Conservation (phyloP, 2,797 vertebrate species). For the Pagetopsis macropterus region DNA sequence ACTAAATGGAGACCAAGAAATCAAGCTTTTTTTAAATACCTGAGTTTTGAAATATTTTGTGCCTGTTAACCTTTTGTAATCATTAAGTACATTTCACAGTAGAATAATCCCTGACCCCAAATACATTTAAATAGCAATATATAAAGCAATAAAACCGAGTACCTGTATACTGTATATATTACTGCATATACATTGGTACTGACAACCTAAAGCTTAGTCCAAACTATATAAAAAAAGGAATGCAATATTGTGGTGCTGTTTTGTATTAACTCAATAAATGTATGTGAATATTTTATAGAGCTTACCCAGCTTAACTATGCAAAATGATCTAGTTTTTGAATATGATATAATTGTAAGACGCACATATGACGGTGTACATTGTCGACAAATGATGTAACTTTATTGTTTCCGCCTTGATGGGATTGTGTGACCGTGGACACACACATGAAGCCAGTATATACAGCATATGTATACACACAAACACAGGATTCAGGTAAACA, state of each 20-base stretch:
- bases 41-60: slow-evolving; percentile 45
- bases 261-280: slow-evolving; percentile 69
- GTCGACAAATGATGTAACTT: slow-evolving; percentile 55
- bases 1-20: not conserved
- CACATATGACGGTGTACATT: slow-evolving; percentile 61
- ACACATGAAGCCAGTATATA: slow-evolving; percentile 62
- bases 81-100: slow-evolving; percentile 21
- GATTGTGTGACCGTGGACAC: slow-evolving; percentile 39
- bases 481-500: slow-evolving; percentile 57
- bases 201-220: slow-evolving; percentile 63
- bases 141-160: slow-evolving; percentile 66
- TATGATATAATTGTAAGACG: slow-evolving; percentile 64
- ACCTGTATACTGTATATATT: slow-evolving; percentile 68
- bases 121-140: slow-evolving; percentile 48
- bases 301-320: slow-evolving; percentile 69
- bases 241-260: slow-evolving; percentile 78
- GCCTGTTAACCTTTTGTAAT: slow-evolving; percentile 38
- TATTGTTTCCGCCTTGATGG: slow-evolving; percentile 43
- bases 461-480: slow-evolving; percentile 9
- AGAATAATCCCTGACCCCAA: slow-evolving; percentile 48
- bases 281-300: slow-evolving; percentile 79
- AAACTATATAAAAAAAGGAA: slow-evolving; percentile 52
- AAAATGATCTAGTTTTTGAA: slow-evolving; percentile 72
- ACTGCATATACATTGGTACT: slow-evolving; percentile 67
- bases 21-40: slow-evolving; percentile 24